Evolutionary conservation across 2,888 invertebrate genomes (phyloP), one percentile per base, ranked within the genome.

Genomic region (Coenonympha glycerion): DNA sequence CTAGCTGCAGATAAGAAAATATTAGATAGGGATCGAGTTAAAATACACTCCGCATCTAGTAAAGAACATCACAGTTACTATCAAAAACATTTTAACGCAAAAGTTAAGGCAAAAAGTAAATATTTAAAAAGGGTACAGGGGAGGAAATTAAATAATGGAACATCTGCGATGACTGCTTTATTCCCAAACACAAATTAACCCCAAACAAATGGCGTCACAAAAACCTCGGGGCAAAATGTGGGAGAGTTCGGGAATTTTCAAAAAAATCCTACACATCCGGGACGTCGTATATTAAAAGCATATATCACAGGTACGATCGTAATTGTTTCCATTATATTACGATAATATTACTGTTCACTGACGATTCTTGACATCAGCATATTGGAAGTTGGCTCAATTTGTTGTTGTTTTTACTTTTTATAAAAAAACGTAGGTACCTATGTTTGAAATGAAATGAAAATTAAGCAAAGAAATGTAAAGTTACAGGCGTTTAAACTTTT

Each of bases 171-270:
- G 58, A 71, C 66, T 61, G 62, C 59, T 68, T 66, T 71, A 68
- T 69, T 61, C 63, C 57, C 54, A 57, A 58, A 60, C 9, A 63
- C 63, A 62, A 76, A 76, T 73, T 70, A 65, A 71, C 71, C 71
- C 63, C 59, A 61, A 68, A 68, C 71, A 73, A 75, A 79, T 76
- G 76, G 71, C 70, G 71, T 68, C 63, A 71, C 72, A 78, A 82
- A 83, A 82, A 80, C 62, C 18, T 31, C 1, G 46, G 48, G 56
- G 59, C 33, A 65, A 64, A 64, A 68, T 71, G 68, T 75, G 75
- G 69, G 76, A 81, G 76, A 73, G 71, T 68, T 57, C 51, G 62
- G 65, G 68, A 66, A 64, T 61, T 64, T 62, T 13, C 65, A 72
- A 73, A 73, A 71, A 66, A 64, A 31, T 59, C 52, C 58, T 58